phyloP scores from a whole-genome alignment of 2,113 vertebrate genomes.

The Formicarius rufipectus region DNA sequence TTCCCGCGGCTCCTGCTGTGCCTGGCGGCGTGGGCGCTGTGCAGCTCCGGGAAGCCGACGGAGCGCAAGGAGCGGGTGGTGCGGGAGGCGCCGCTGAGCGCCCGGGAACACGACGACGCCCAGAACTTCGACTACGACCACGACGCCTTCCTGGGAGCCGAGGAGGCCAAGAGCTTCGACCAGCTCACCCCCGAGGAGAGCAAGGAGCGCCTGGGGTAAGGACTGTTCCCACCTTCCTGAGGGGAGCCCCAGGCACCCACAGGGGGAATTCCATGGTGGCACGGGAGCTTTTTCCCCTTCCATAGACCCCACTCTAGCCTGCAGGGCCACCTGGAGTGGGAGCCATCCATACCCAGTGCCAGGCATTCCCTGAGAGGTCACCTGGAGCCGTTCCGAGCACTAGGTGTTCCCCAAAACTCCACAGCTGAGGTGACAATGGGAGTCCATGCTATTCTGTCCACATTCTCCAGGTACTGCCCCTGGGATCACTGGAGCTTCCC shows the following conservation, averaged over 20 bases:
- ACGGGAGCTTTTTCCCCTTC: fast-evolving
- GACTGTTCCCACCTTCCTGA: fast-evolving
- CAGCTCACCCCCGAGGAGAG: slow-evolving; percentile 90
- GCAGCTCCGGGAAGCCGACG: slow-evolving; percentile 82
- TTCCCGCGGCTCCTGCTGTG: slow-evolving; percentile 71
- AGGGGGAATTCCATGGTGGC: fast-evolving
- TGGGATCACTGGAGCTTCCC: background rate
- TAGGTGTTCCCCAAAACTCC: background rate
- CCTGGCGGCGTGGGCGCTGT: slow-evolving; percentile 77
- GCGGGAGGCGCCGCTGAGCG: slow-evolving; percentile 84
- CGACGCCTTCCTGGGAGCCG: slow-evolving; percentile 89
- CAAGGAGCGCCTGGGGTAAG: slow-evolving; percentile 92
- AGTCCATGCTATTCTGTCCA: background rate
- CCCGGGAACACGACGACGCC: slow-evolving; percentile 84
- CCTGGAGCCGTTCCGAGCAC: background rate
- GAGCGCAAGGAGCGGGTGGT: slow-evolving; percentile 88
- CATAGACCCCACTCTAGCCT: background rate
- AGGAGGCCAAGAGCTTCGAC: slow-evolving; percentile 88
- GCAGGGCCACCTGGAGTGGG: background rate
- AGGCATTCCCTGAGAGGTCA: fast-evolving
- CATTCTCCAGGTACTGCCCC: fast-evolving
- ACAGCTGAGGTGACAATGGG: background rate
- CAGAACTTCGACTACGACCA: slow-evolving; percentile 97
- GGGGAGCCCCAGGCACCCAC: background rate
- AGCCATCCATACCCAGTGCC: background rate